Evolutionary conservation across 2,888 invertebrate species (phyloP), one percentile per base, ranked within the genome.

Genomic region (Anarsia innoxiella): DNA sequence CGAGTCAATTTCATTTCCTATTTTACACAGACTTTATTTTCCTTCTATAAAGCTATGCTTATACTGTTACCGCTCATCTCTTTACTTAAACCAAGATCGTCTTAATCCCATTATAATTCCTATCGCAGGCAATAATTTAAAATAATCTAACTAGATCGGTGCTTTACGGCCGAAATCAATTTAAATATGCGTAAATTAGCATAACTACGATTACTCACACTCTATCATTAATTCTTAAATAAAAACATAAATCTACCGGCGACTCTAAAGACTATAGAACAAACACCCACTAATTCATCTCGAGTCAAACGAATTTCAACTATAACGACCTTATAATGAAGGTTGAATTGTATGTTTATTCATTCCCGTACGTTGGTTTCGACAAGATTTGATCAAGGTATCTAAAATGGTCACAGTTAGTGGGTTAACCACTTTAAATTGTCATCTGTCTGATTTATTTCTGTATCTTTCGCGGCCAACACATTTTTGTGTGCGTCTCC

Each of bases 351-450:
- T n/a, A n/a, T 5, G 48, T 40, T 41, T 47, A 43, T 45, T 40
- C 37, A 43, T 45, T 40, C 37, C 41, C 55, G 58, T 66, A 66
- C 66, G 68, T 74, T 60, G 61, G 66, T 68, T 76, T 78, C 79
- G 71, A 77, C 76, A 75, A 83, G 77, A 83, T 84, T 68, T 76
- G 80, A 84, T 84, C 83, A 80, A 78, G 78, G 78, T 74, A 82
- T 84, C 84, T 85, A 85, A 85, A 86, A 85, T 85, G 85, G 86
- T 84, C 82, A 83, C 85, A 83, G 84, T 78, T 83, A 84, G 79
- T 86, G 82, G 86, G 85, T 83, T 83, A 82, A 82, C 86, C 86
- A 86, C 84, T 86, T 86, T 79, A 85, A 86, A 86, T 85, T 86
- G 85, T 86, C 86, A 86, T 86, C 83, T 74, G 72, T 66, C 76